A percentile compares a stretch with the other conserved stretches of the same genome.
Evolutionary conservation across 2,888 invertebrate genomes (phyloP).

Genomic region (Thymelicus sylvestris): DNA sequence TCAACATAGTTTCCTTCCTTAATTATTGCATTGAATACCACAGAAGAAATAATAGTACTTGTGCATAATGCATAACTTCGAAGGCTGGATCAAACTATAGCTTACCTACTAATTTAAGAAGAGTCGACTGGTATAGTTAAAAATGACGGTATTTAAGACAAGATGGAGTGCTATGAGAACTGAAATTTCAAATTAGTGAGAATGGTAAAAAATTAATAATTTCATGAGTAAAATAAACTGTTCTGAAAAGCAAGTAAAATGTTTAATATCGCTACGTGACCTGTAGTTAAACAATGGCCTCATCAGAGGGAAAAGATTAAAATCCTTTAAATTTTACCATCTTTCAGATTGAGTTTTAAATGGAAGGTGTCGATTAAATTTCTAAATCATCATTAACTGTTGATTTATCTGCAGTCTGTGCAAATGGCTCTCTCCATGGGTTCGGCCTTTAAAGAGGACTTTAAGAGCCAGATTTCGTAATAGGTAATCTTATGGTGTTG

Average conservation of each 20-base stretch:
- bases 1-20: too few relatives aligned
- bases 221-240: too few relatives aligned
- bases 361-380: conserved; percentile 40
- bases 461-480: conserved; percentile 30
- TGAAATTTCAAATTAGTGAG: too few relatives aligned
- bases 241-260: neutral
- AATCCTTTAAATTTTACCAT: conserved; percentile 43
- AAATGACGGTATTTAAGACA: too few relatives aligned
- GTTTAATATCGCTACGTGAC: neutral
- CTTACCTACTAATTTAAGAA: too few relatives aligned
- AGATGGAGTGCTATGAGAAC: too few relatives aligned
- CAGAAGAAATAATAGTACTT: too few relatives aligned
- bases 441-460: conserved; percentile 13
- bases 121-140: too few relatives aligned
- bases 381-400: conserved; percentile 41
- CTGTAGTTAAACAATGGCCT: neutral
- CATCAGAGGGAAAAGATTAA: conserved; percentile 40
- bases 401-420: conserved; percentile 36
- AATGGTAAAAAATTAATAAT: too few relatives aligned
- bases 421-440: conserved; percentile 31
- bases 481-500: conserved; percentile 16
- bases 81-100: too few relatives aligned
- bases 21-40: too few relatives aligned
- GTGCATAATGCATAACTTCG: too few relatives aligned
- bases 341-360: conserved; percentile 38